phyloP scores from a whole-genome alignment of 2,113 vertebrate genomes.

The Hucho hucho region DNA sequence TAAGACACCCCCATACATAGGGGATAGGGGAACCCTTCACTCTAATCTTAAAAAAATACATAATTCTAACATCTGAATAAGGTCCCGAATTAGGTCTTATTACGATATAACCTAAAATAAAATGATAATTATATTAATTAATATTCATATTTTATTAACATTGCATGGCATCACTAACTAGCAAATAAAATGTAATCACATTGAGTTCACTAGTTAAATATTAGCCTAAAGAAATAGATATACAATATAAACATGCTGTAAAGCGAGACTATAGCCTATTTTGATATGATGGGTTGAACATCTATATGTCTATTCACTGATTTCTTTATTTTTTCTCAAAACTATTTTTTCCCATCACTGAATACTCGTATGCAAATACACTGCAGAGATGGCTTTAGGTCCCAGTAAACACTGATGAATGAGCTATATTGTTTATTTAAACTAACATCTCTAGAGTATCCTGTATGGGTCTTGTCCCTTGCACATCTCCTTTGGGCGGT shows the following conservation, averaged over 20 bases:
- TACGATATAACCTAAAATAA: neutral
- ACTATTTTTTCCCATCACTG: neutral
- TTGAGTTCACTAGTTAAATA: neutral
- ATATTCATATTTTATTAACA: neutral
- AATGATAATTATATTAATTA: neutral
- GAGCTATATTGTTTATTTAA: neutral
- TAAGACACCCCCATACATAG: neutral
- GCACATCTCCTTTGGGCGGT: neutral
- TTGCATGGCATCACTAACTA: neutral
- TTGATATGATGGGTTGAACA: neutral
- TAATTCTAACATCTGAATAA: neutral
- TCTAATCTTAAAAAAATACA: neutral
- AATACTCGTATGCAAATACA: neutral
- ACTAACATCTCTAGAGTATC: too few species aligned
- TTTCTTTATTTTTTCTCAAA: neutral
- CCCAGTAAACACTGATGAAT: neutral
- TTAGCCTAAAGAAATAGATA: neutral
- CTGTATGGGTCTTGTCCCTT: neutral
- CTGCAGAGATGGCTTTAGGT: neutral
- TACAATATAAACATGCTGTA: neutral
- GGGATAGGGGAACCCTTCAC: neutral
- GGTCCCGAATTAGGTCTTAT: neutral
- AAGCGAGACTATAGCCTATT: neutral
- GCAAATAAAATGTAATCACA: neutral
- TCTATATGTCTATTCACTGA: neutral